Evolutionary conservation across 2,888 invertebrate species (phyloP).

Genomic region (Diarsia dahlii): DNA sequence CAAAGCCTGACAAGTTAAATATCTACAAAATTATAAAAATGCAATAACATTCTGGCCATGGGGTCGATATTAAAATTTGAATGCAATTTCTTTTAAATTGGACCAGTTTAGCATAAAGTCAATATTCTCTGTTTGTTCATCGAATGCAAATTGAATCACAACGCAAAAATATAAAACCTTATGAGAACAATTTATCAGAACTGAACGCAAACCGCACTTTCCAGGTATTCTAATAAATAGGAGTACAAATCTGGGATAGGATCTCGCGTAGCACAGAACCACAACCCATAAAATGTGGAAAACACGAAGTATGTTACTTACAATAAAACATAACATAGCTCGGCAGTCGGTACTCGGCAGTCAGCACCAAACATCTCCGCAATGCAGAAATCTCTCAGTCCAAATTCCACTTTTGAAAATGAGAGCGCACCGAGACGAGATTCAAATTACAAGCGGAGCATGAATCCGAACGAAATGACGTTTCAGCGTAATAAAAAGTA

Average conservation of each 20-base stretch:
- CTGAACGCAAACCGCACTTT: constrained; percentile 16
- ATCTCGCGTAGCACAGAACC: constrained; percentile 18
- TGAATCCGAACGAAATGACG: constrained; percentile 67
- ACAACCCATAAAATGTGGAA: constrained; percentile 53
- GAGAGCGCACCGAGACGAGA: constrained; percentile 63
- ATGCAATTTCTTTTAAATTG: constrained; percentile 44
- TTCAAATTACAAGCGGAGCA: constrained; percentile 67
- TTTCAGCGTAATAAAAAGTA: constrained; percentile 79
- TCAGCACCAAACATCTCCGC: constrained; percentile 58
- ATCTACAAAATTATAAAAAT: constrained; percentile 20
- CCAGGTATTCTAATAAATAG: constrained; percentile 27
- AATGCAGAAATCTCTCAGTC: constrained; percentile 61
- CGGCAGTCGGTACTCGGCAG: background rate
- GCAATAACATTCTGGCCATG: constrained; percentile 43
- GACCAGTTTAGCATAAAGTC: constrained; percentile 14
- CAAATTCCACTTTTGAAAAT: constrained; percentile 64
- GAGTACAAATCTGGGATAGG: constrained; percentile 25
- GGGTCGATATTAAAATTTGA: constrained; percentile 34
- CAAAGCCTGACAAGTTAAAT: constrained; percentile 10
- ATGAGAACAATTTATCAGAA: constrained; percentile 3
- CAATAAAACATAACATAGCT: constrained; percentile 62
- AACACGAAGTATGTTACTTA: constrained; percentile 44
- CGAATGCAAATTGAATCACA: constrained; percentile 47
- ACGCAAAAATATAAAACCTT: constrained; percentile 10
- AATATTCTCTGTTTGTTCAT: constrained; percentile 33